These are phyloP conservation scores for Phylloscopus trochilus DNA, from an alignment of 2,113 vertebrate species.

Conservation along the genomic window DNA sequence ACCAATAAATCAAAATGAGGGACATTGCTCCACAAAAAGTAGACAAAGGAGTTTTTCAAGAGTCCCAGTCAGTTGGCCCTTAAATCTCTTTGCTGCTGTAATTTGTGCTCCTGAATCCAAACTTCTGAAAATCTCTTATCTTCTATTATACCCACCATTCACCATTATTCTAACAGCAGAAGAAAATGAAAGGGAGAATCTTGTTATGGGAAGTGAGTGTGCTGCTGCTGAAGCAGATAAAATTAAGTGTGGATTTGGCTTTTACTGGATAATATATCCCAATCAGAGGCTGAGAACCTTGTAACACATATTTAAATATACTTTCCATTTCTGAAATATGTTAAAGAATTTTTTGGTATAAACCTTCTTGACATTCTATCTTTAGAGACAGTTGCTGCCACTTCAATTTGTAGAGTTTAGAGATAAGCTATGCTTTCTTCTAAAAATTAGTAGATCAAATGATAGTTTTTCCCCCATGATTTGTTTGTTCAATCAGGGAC, in stretches of 20 bases:
- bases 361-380: neutral
- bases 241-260: neutral
- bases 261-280: neutral
- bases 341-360: neutral
- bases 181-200: neutral
- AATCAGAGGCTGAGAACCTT: neutral
- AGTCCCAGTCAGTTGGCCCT: neutral
- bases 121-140: neutral
- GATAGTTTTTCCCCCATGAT: fast-evolving
- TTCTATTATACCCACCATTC: neutral
- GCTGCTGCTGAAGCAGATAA: neutral
- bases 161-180: neutral
- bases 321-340: neutral
- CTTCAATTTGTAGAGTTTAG: neutral
- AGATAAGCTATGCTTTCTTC: neutral
- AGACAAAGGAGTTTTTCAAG: neutral
- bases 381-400: neutral
- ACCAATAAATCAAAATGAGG: neutral
- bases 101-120: neutral
- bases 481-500: neutral
- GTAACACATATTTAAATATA: neutral
- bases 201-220: neutral
- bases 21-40: neutral
- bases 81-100: neutral
- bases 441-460: neutral